Evolutionary conservation across 2,888 invertebrate genomes (phyloP), one percentile per base, ranked within the genome.

Genomic region (Hypolimnas misippus): DNA sequence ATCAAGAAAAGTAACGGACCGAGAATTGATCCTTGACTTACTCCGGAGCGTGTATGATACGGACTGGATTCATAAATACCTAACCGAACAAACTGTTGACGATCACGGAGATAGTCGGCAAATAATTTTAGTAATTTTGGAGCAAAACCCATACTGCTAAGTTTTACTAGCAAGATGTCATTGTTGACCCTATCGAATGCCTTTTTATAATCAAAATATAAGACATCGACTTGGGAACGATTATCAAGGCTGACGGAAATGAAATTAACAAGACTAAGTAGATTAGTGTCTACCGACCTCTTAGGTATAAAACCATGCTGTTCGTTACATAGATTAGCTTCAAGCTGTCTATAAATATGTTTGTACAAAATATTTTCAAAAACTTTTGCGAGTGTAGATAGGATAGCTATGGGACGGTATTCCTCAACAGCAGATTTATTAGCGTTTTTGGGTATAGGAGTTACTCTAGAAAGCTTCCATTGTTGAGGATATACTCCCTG

Each of bases 361-460:
- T n/a, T 35, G 7, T 84, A 86, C 0, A 86, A 76, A 75, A 57
- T 64, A 75, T 6, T 61, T 77, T 53, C 73, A 72, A 66, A 52
- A 10, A 52, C 35, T 4, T 52, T 52, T n/a, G 52, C 52, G 2
- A 31, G 35, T 4, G 35, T 2, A 17, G 52, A 52, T 7, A 35
- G 17, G 8, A 35, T 17, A 35, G 52, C 52, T 14, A 52, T 52
- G 73, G 78, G 2, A 3, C 38, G 38, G 5, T 14, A 38, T 4
- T 14, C 38, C 14, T 38, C 38, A 38, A 38, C 8, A 33, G 1
- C 8, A 8, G 8, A 6, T 33, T 33, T 33, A 10, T 33, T 33
- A 4, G 7, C 7, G 8, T 7, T 10, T 33, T 33, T 33, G 8
- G 42, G 42, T 3, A 42, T 17, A 17, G 42, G 42, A 12, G 42